These are phyloP conservation scores for Zaprionus davidi DNA, from an alignment of 1,140 invertebrate species.

Conservation along the genomic window DNA sequence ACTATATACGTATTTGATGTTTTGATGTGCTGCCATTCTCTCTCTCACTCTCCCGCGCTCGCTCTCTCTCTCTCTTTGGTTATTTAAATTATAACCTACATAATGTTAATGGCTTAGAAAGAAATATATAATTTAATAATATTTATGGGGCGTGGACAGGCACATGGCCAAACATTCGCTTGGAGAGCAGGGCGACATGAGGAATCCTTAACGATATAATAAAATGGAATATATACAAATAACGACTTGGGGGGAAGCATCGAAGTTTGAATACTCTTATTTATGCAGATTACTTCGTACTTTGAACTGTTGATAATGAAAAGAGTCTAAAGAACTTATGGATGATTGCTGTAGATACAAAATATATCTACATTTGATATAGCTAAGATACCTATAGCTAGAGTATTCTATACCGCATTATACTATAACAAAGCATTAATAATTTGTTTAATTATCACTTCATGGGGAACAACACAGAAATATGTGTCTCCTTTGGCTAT, in stretches of 20 bases:
- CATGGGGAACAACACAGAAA: background rate
- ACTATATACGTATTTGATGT: slow-evolving; percentile 45
- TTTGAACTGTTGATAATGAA: background rate
- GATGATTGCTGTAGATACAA: too few species aligned
- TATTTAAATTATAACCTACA: slow-evolving; percentile 82
- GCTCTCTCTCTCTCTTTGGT: slow-evolving; percentile 36
- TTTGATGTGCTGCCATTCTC: slow-evolving; percentile 54
- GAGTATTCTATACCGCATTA: background rate
- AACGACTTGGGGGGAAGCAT: background rate
- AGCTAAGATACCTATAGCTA: background rate
- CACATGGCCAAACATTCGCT: slow-evolving; percentile 70
- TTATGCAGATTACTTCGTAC: background rate
- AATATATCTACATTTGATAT: too few species aligned
- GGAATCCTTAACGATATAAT: slow-evolving; percentile 40
- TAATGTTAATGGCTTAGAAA: slow-evolving; percentile 79
- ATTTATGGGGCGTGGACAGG: slow-evolving; percentile 78
- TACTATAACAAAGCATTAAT: slow-evolving; percentile 22
- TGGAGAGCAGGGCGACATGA: slow-evolving; percentile 14
- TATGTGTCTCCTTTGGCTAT: background rate
- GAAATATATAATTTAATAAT: slow-evolving; percentile 81
- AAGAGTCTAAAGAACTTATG: background rate
- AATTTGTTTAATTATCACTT: slow-evolving; percentile 26
- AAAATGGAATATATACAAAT: slow-evolving; percentile 15
- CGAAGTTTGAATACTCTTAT: background rate
- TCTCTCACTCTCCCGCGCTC: slow-evolving; percentile 10